Evolutionary conservation across 1,140 invertebrate species (phyloP).

Genomic region (Drosophila pectinifera): DNA sequence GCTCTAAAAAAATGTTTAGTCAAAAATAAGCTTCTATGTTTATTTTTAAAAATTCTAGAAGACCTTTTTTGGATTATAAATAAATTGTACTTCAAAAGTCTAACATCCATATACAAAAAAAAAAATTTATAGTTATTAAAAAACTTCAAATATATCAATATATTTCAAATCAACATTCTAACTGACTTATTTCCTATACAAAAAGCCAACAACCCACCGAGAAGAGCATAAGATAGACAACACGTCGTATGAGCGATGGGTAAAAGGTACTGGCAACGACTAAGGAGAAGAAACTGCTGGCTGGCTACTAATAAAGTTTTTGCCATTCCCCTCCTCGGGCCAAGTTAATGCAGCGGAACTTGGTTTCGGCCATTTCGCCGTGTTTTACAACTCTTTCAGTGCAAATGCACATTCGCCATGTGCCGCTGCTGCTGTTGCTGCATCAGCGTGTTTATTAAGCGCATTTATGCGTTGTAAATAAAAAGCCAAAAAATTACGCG

Average conservation of each 20-base stretch:
- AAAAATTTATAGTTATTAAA: too few relatives aligned
- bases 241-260: slow-evolving; percentile 68
- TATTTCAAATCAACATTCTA: too few relatives aligned
- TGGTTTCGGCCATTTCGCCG: slow-evolving; percentile 54
- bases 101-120: too few relatives aligned
- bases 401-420: slow-evolving; percentile 50
- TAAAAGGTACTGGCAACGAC: slow-evolving; percentile 7
- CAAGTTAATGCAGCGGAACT: slow-evolving; percentile 74
- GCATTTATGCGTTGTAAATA: slow-evolving; percentile 79
- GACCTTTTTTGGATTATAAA: too few relatives aligned
- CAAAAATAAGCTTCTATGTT: too few relatives aligned
- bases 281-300: slow-evolving; percentile 50
- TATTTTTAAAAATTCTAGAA: too few relatives aligned
- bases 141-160: too few relatives aligned
- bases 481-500: slow-evolving; percentile 53
- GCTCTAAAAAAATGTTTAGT: too few relatives aligned
- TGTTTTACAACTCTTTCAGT: slow-evolving; percentile 64
- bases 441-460: slow-evolving; percentile 77
- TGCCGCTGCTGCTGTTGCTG: slow-evolving; percentile 44
- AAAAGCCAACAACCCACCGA: not conserved
- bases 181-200: accelerated
- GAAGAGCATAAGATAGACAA: slow-evolving; percentile 45
- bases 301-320: slow-evolving; percentile 74
- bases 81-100: too few relatives aligned
- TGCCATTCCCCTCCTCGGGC: slow-evolving; percentile 11